Base-by-base conservation (phyloP, 2,113 vertebrate genomes). In the Gallinago undulata region DNA sequence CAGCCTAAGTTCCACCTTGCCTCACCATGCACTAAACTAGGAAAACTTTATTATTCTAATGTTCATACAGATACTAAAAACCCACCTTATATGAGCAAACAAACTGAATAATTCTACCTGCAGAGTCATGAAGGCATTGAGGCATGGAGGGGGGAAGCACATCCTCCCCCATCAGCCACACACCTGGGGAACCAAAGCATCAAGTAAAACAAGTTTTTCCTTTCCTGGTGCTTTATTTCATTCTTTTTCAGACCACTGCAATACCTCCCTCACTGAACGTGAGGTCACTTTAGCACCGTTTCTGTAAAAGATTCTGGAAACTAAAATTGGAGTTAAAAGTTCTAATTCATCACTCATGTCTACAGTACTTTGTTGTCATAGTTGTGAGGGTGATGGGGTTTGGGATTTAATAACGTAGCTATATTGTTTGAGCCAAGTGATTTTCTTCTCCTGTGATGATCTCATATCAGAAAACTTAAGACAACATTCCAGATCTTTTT, bases 191-290 rank as follows among this genome's bases (percentile, higher is more conserved):
- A 56, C 72, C 37, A 91, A 78, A 72, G 50, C 47, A 82, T 18
- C 89, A 60, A 82, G 22, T 17, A 64, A 90, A 96, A 59, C n/a
- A 57, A 84, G 87, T 33, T 89, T 93, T 89, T 84, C 39, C 93
- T 95, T 78, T 11, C 90, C 87, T 82, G 87, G 64, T 75, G 80
- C 50, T 95, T 91, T 69, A 13, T 81, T 70, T 27, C n/a, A 43
- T 80, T 48, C 39, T 72, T 82, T 81, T 66, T 82, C 69, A 96
- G 69, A 81, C 14, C 84, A 74, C 94, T 96, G 73, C 91, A 89
- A 33, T 25, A 25, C 35, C 45, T 80, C 72, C 67, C 85, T 93
- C 57, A 3, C 41, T 21, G 63, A 76, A 72, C 3, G 5, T 12
- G 35, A 87, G 69, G 81, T 82, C 89, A 79, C 41, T 77, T 55